Percentiles rank a stretch among this genome's conserved stretches.
Evolutionary conservation across 2,113 vertebrate genomes (phyloP).

Genomic region (Dissostichus mawsoni): DNA sequence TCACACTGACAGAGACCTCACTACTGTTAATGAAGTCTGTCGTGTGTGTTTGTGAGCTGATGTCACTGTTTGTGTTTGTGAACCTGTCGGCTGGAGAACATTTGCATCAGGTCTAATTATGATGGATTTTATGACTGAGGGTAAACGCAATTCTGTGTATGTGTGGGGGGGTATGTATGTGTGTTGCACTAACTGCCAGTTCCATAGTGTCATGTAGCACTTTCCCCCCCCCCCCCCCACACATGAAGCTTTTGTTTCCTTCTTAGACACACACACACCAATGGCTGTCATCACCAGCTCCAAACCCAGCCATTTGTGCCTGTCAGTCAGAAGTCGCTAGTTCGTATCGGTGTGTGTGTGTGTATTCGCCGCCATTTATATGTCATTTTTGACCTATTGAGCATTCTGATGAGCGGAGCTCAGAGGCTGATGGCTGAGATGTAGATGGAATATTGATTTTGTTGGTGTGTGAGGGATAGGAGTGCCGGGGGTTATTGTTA

Average conservation of each 20-base stretch:
- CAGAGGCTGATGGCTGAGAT: constrained; percentile 36
- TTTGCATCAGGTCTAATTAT: constrained; percentile 15
- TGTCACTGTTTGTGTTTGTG: constrained; percentile 5
- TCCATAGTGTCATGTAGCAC: neutral
- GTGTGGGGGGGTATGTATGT: neutral
- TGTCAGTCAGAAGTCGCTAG: constrained; percentile 38
- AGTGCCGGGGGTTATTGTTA: constrained; percentile 2
- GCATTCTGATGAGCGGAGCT: constrained; percentile 42
- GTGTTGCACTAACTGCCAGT: neutral
- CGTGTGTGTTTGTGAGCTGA: neutral
- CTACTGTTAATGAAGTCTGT: neutral
- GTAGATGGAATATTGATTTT: constrained; percentile 65
- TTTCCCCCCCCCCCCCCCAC: too few relatives aligned
- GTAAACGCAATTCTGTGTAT: neutral
- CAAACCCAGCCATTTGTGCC: constrained; percentile 22
- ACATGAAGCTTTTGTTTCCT: neutral
- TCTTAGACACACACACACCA: neutral
- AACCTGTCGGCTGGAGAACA: constrained; percentile 6
- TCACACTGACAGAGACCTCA: neutral
- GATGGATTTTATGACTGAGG: constrained; percentile 18
- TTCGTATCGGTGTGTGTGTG: constrained; percentile 15
- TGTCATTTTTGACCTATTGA: constrained; percentile 63
- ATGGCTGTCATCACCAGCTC: neutral
- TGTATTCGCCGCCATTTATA: constrained; percentile 27
- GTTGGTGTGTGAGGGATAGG: constrained; percentile 2